These are phyloP conservation scores for Myopa tessellatipennis DNA, from an alignment of 2,888 invertebrate genomes.

Conservation along the genomic window DNA sequence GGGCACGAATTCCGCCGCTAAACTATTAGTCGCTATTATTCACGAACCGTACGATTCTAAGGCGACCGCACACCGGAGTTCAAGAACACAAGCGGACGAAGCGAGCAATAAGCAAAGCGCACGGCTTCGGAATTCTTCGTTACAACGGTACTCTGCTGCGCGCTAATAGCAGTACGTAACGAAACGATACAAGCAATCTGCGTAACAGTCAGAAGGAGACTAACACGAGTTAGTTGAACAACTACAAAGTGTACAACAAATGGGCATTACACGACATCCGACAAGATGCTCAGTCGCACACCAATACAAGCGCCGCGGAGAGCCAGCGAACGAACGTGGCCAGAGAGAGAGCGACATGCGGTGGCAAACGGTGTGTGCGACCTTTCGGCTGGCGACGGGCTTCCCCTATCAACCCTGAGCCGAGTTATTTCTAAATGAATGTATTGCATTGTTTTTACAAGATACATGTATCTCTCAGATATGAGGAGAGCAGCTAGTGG, in stretches of 20 bases:
- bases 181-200: slow-evolving; percentile 64
- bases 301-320: slow-evolving; percentile 28
- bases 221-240: slow-evolving; percentile 68
- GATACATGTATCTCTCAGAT: slow-evolving; percentile 28
- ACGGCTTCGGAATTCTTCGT: slow-evolving; percentile 34
- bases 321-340: slow-evolving; percentile 12
- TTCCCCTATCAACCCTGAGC: background rate
- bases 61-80: slow-evolving; percentile 18
- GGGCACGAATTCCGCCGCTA: slow-evolving; percentile 13
- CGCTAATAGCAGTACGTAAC: slow-evolving; percentile 46
- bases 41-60: background rate
- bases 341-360: slow-evolving; percentile 16
- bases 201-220: slow-evolving; percentile 69
- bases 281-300: slow-evolving; percentile 45
- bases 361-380: slow-evolving; percentile 2
- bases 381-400: background rate
- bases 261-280: slow-evolving; percentile 67
- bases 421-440: slow-evolving; percentile 28
- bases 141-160: slow-evolving; percentile 35
- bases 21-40: background rate
- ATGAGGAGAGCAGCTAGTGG: background rate
- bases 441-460: slow-evolving; percentile 34
- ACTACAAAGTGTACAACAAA: slow-evolving; percentile 67
- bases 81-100: slow-evolving; percentile 14
- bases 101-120: slow-evolving; percentile 33